Percentiles rank a stretch among this genome's conserved stretches.
Evolutionary conservation across 2,888 invertebrate genomes (phyloP).

Genomic region (Drosophila neoperkinsi): DNA sequence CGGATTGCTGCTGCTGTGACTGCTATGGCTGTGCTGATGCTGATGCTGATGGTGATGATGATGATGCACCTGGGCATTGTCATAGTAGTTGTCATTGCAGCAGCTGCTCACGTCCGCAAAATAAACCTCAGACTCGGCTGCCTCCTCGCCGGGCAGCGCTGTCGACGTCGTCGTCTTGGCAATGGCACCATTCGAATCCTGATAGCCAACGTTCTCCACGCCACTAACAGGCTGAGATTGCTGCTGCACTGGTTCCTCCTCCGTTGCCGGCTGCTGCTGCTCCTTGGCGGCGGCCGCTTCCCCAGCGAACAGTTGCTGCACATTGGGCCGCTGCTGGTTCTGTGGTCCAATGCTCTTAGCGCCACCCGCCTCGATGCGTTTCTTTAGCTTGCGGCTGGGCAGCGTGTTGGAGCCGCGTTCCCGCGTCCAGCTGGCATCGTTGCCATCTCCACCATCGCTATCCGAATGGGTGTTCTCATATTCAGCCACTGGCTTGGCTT

Average conservation of each 20-base stretch:
- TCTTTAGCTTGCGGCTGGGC: slow-evolving; percentile 87
- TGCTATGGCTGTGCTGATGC: slow-evolving; percentile 71
- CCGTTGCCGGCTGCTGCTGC: slow-evolving; percentile 31
- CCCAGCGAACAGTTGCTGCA: slow-evolving; percentile 85
- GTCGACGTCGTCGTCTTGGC: slow-evolving; percentile 52
- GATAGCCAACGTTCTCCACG: slow-evolving; percentile 91
- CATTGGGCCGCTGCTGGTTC: slow-evolving; percentile 84
- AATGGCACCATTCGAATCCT: slow-evolving; percentile 83
- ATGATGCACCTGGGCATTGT: slow-evolving; percentile 77
- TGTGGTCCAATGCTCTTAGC: slow-evolving; percentile 85
- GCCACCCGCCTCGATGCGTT: slow-evolving; percentile 85
- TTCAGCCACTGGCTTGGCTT: slow-evolving; percentile 78
- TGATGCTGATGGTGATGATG: slow-evolving; percentile 72
- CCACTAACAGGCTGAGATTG: slow-evolving; percentile 83
- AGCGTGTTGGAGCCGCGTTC: slow-evolving; percentile 87
- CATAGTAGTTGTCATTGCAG: slow-evolving; percentile 87
- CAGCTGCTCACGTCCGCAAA: slow-evolving; percentile 95
- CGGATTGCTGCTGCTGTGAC: slow-evolving; percentile 81
- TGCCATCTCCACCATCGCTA: slow-evolving; percentile 78
- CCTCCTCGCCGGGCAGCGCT: slow-evolving; percentile 83
- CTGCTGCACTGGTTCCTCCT: slow-evolving; percentile 10
- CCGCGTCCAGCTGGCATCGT: slow-evolving; percentile 79
- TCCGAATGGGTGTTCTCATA: slow-evolving; percentile 87
- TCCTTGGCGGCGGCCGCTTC: slow-evolving; percentile 39
- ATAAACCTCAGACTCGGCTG: slow-evolving; percentile 93